phyloP scores from a whole-genome alignment of 1,140 invertebrate genomes.

The Leptinotarsa defecta region DNA sequence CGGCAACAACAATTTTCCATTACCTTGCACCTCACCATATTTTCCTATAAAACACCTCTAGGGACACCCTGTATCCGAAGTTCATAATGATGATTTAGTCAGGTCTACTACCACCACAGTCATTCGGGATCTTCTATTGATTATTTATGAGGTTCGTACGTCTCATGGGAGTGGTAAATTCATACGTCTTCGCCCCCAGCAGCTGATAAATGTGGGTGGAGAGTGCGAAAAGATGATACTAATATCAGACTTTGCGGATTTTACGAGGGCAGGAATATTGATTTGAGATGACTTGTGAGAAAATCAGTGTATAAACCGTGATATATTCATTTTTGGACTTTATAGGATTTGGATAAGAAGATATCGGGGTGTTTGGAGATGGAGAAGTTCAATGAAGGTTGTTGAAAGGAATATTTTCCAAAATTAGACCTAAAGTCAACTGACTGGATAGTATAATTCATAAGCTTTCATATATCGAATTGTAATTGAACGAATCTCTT shows the following conservation, averaged over 20 bases:
- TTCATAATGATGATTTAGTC: slow-evolving; percentile 49
- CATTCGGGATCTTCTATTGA: slow-evolving; percentile 51
- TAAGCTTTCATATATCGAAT: too few relatives aligned
- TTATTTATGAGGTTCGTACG: slow-evolving; percentile 48
- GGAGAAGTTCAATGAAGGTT: too few relatives aligned
- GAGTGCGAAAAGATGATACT: slow-evolving; percentile 52
- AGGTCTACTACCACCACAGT: slow-evolving; percentile 43
- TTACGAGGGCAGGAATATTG: slow-evolving; percentile 42
- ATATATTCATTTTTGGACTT: background rate
- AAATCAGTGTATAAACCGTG: background rate
- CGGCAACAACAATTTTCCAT: slow-evolving; percentile 8
- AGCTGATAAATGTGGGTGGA: slow-evolving; percentile 42
- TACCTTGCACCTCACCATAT: slow-evolving; percentile 6
- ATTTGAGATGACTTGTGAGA: background rate
- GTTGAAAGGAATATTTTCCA: too few relatives aligned
- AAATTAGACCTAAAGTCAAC: too few relatives aligned
- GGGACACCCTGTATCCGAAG: slow-evolving; percentile 21
- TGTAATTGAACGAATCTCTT: too few relatives aligned
- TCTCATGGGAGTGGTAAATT: slow-evolving; percentile 50
- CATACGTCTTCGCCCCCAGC: slow-evolving; percentile 44
- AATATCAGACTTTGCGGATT: slow-evolving; percentile 44
- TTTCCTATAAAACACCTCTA: slow-evolving; percentile 8
- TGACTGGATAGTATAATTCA: too few relatives aligned
- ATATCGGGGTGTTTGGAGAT: too few relatives aligned
- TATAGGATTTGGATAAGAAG: background rate